phyloP scores from a whole-genome alignment of 2,113 vertebrate genomes.

The Coryphaenoides rupestris region DNA sequence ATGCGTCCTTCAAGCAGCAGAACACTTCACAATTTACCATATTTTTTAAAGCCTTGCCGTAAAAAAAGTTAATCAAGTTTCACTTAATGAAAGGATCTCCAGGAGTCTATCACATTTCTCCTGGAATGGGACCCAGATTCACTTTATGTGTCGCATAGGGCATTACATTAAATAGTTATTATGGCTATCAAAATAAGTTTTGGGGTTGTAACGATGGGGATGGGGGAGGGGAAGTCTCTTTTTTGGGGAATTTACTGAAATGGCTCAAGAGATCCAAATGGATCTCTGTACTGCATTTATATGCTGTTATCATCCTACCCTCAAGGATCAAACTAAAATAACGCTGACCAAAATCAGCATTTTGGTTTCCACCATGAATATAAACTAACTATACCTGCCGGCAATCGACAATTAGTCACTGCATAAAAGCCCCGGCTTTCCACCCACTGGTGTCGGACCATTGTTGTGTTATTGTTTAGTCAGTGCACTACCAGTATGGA shows the following conservation, averaged over 20 bases:
- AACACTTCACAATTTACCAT: no score
- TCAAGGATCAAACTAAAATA: no score
- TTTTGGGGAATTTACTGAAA: conserved; percentile 30
- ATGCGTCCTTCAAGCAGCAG: no score
- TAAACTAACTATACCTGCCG: no score
- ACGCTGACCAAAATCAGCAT: no score
- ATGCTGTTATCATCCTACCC: neutral
- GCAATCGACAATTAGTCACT: no score
- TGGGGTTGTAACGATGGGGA: conserved; percentile 31
- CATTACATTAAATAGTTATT: conserved; percentile 47
- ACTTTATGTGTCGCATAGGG: conserved; percentile 36
- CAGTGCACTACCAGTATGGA: no score
- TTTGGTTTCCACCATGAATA: no score
- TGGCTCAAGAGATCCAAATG: conserved; percentile 20
- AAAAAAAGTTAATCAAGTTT: conserved; percentile 9
- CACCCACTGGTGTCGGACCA: no score
- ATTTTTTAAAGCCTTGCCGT: neutral
- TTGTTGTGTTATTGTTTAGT: no score
- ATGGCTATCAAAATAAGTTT: conserved; percentile 25
- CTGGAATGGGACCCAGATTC: conserved; percentile 17
- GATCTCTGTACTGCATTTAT: conserved; percentile 24
- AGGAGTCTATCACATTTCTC: conserved; percentile 18
- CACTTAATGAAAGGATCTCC: conserved; percentile 43
- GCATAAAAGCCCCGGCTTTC: no score
- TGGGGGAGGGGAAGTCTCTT: no score